Conservation (phyloP, 2,113 vertebrate species). For the Anhinga anhinga region DNA sequence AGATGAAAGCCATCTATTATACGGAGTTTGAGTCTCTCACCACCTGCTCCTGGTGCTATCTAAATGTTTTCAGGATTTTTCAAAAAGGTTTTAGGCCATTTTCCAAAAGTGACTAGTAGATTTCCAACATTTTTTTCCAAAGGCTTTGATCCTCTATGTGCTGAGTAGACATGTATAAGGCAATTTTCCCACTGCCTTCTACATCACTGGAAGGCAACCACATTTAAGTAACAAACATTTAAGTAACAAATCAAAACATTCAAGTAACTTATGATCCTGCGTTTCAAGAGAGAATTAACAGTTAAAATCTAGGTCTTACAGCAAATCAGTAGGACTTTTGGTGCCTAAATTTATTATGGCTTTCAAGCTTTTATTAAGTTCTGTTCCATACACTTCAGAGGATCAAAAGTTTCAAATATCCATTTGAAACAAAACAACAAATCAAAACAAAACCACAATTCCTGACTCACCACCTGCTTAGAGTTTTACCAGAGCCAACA, state of each 20-base stretch:
- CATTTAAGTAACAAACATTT: neutral
- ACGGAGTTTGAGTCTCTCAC: neutral
- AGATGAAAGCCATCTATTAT: neutral
- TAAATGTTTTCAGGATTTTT: neutral
- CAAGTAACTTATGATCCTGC: neutral
- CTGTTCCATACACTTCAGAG: neutral
- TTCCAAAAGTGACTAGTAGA: neutral
- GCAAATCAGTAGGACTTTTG: neutral
- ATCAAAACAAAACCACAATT: neutral
- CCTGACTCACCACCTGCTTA: neutral
- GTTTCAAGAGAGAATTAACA: neutral
- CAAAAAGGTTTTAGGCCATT: neutral
- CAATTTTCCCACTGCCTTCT: neutral
- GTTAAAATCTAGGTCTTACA: neutral
- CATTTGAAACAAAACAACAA: neutral
- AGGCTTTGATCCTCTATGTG: neutral
- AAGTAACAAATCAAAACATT: neutral
- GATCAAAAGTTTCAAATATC: neutral
- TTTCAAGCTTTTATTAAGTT: neutral
- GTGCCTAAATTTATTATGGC: neutral
- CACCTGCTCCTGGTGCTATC: neutral
- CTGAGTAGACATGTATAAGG: neutral
- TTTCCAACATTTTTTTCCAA: neutral
- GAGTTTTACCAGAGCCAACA: neutral
- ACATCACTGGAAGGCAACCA: neutral